phyloP scores from a whole-genome alignment of 2,113 vertebrate species.

The Patagioenas fasciata region DNA sequence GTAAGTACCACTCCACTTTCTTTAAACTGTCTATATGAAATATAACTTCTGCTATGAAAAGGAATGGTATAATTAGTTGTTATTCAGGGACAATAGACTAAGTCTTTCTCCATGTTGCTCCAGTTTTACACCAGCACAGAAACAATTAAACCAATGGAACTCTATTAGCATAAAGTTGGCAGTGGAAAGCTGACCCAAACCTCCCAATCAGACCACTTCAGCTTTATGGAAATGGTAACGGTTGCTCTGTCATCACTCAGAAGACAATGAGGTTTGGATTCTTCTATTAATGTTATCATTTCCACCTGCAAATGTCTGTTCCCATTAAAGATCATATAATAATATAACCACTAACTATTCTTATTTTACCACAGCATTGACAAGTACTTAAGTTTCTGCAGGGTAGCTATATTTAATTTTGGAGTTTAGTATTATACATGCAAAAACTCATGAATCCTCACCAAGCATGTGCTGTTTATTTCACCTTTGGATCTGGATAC shows the following conservation, averaged over 20 bases:
- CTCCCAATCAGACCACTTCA: background rate
- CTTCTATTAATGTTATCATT: background rate
- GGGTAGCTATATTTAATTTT: background rate
- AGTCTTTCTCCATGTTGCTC: background rate
- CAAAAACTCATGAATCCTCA: background rate
- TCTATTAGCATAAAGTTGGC: background rate
- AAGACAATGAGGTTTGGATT: background rate
- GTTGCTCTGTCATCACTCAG: background rate
- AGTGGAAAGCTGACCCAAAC: background rate
- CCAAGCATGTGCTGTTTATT: background rate
- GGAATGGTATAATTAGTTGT: background rate
- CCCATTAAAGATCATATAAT: background rate
- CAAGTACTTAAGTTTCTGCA: background rate
- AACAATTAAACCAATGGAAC: background rate
- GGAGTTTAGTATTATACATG: background rate
- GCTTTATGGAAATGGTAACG: background rate
- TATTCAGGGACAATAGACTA: background rate
- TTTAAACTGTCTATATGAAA: background rate
- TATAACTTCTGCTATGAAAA: background rate
- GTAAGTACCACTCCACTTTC: background rate
- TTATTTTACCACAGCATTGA: background rate
- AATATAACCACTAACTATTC: background rate
- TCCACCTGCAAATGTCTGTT: background rate
- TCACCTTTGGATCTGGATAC: background rate
- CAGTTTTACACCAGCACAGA: background rate